These are phyloP conservation scores for Acanthochromis polyacanthus DNA, from an alignment of 2,113 vertebrate species.

Conservation along the genomic window DNA sequence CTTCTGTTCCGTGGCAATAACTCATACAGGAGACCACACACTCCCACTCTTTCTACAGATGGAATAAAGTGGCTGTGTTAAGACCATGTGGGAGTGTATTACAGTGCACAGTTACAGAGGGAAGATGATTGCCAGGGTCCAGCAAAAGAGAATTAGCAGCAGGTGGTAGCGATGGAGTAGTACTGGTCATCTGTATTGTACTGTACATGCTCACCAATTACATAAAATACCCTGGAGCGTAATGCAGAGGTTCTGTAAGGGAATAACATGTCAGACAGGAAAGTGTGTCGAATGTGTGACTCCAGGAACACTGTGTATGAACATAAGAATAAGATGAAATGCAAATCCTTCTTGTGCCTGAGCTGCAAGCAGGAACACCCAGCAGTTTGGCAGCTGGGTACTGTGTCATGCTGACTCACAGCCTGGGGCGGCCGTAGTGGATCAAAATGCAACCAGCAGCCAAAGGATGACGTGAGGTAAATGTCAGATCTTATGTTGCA, in stretches of 20 bases:
- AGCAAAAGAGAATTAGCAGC: constrained; percentile 55
- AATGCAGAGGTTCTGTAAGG: neutral
- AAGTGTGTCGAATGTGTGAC: neutral
- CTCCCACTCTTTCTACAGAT: constrained; percentile 69
- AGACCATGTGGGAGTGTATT: constrained; percentile 75
- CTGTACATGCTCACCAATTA: constrained; percentile 15
- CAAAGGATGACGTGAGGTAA: constrained; percentile 45
- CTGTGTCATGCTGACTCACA: constrained; percentile 70
- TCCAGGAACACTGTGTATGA: neutral
- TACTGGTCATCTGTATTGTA: constrained; percentile 39
- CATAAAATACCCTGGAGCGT: constrained; percentile 19
- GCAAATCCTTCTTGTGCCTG: constrained; percentile 21
- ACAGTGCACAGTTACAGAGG: constrained; percentile 45
- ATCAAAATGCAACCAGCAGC: constrained; percentile 53
- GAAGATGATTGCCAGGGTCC: constrained; percentile 62
- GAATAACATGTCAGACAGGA: neutral
- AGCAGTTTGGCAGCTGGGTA: constrained; percentile 51
- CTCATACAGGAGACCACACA: constrained; percentile 73
- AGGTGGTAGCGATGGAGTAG: constrained; percentile 47
- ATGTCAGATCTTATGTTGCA: constrained; percentile 49
- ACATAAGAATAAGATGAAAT: constrained; percentile 39
- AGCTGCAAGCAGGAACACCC: constrained; percentile 42
- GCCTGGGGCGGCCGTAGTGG: constrained; percentile 34
- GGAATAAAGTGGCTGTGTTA: constrained; percentile 70
- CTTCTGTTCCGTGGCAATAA: constrained; percentile 73